Percentiles rank a stretch among this genome's conserved stretches.
Conservation (phyloP, 2,797 vertebrate species). For the Bradypodion ventrale region DNA sequence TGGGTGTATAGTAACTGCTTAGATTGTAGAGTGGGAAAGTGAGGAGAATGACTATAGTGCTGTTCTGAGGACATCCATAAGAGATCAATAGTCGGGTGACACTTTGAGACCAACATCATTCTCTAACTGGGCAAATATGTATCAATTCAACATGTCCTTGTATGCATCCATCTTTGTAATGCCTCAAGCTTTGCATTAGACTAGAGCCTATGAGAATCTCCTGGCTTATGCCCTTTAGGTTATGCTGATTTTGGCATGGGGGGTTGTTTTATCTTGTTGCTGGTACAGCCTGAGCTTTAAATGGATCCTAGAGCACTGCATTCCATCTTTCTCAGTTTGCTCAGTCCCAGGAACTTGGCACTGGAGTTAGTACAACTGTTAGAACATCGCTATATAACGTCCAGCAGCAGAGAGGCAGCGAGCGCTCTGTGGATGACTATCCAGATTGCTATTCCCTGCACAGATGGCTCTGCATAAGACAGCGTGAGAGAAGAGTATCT, state of each 20-base stretch:
- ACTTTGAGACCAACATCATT: background rate
- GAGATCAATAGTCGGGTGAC: background rate
- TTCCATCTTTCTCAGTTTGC: constrained; percentile 27
- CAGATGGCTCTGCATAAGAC: constrained; percentile 74
- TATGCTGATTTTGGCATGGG: background rate
- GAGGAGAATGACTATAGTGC: background rate
- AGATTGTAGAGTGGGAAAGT: background rate
- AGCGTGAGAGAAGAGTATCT: constrained; percentile 69
- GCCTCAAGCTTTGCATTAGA: background rate
- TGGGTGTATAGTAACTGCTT: background rate
- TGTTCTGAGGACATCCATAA: background rate
- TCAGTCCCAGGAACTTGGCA: constrained; percentile 27
- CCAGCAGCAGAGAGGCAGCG: constrained; percentile 55
- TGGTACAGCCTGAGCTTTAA: background rate
- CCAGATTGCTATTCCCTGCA: constrained; percentile 72
- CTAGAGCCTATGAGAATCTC: rapidly evolving
- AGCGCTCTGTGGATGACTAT: constrained; percentile 64
- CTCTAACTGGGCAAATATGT: background rate
- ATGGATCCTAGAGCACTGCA: background rate
- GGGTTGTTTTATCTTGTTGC: background rate
- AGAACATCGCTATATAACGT: constrained; percentile 46
- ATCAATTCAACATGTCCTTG: background rate
- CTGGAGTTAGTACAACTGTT: constrained; percentile 59
- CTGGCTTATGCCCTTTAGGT: background rate
- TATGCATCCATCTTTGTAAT: background rate